Evolutionary conservation across 2,113 vertebrate genomes (phyloP), one percentile per base, ranked within the genome.

Genomic region (Porphyrio hochstetteri): DNA sequence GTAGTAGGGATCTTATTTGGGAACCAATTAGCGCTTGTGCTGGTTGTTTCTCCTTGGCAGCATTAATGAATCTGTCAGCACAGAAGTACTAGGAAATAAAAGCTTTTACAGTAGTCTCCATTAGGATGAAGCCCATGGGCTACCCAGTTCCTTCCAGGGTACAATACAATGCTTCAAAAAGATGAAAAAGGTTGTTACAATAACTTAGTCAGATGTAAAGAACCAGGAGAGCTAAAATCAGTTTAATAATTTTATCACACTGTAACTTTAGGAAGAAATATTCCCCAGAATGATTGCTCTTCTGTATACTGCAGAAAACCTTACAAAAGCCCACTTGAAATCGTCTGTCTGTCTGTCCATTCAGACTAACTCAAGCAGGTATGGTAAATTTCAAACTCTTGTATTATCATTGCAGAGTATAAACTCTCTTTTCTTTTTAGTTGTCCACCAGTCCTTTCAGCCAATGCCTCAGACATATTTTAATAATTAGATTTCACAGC

Each of bases 1-100:
- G 63, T 77, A 76, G 61, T 57, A 81, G 55, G 29, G 63, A 93
- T 92, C 90, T 82, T 92, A 61, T 65, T 72, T 72, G 64, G 86
- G 56, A 96, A 83, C 86, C 93, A 97, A 91, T 92, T 89, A 95
- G 70, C 88, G 76, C 55, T 95, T 86, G 63, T 57, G 55, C 59
- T 79, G 33, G 48, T 95, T 92, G 77, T 87, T 94, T 84, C 50
- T 95, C 68, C 69, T 92, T 29, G 53, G 40, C 59, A 86, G 28
- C 63, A 93, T 86, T 91, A 94, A 93, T 92, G 82, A 90, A n/a
- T 63, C 44, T 83, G 78, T 82, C 50, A 65, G 63, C 55, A 63
- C 56, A 79, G 29, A 92, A 93, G 56, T 74, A 74, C 59, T 60
- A 57, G 79, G 69, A 90, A 92, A 93, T 35, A 70, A 82, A 81